Percentiles rank a stretch among this genome's conserved stretches.
These are phyloP conservation scores for Python bivittatus DNA, from an alignment of 2,113 vertebrate genomes.

Conservation along the genomic window DNA sequence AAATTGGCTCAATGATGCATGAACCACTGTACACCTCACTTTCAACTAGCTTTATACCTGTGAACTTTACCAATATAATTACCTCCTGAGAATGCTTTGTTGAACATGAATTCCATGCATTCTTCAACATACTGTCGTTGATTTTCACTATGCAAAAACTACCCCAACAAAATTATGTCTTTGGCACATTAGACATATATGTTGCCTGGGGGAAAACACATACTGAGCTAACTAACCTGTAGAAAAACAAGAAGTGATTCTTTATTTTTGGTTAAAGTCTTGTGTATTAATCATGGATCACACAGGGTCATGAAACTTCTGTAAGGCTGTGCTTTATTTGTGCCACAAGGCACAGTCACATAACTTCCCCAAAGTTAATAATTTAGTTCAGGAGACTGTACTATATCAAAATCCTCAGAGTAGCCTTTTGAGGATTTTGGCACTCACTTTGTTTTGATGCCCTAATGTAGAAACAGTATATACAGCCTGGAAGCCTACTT, in stretches of 20 bases:
- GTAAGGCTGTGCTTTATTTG: neutral
- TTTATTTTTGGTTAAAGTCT: neutral
- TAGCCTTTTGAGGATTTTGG: neutral
- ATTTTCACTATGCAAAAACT: neutral
- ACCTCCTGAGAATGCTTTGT: neutral
- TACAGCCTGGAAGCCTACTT: neutral
- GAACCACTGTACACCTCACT: slow-evolving; percentile 67
- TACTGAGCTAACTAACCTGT: neutral
- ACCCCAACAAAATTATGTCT: neutral
- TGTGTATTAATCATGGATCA: neutral
- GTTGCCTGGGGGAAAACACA: neutral
- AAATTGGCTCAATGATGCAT: slow-evolving; percentile 67
- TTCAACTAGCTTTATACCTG: slow-evolving; percentile 42
- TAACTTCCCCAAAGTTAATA: neutral
- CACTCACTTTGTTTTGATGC: neutral
- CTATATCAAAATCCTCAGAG: neutral
- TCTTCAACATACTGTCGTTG: neutral
- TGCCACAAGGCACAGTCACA: neutral
- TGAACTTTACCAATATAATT: neutral
- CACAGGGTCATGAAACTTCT: neutral
- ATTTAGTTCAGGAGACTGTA: neutral
- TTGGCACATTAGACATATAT: neutral
- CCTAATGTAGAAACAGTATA: neutral
- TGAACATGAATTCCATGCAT: neutral
- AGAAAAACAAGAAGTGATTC: neutral